A percentile compares a stretch with the other conserved stretches of the same genome.
Conservation (phyloP, 2,797 vertebrate genomes). For the Melanotaenia nigrans region DNA sequence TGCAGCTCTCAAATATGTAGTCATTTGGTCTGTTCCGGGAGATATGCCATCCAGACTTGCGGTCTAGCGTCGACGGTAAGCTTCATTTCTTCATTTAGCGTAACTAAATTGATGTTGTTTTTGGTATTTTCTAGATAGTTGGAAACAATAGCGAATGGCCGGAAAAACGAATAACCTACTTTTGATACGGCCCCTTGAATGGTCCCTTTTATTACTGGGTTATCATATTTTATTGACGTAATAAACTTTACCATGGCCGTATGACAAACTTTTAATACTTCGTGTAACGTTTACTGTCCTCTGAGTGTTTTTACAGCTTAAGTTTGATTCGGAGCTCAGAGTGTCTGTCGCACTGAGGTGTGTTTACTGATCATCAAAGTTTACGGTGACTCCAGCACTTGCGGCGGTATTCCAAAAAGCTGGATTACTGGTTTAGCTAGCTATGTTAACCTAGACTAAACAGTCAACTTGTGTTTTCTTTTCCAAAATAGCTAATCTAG, state of each 20-base stretch:
- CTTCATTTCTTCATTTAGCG: accelerated
- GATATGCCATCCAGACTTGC: accelerated
- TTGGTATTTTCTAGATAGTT: neutral
- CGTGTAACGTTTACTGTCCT: neutral
- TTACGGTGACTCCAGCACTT: too few species aligned
- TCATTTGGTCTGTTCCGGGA: neutral
- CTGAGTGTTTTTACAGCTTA: neutral
- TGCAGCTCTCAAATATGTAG: accelerated
- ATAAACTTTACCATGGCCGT: neutral
- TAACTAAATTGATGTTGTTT: neutral
- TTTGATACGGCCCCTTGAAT: neutral
- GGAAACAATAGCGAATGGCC: constrained; percentile 33
- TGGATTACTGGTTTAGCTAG: too few species aligned
- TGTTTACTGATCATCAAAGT: too few species aligned
- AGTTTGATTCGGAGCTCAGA: constrained; percentile 1
- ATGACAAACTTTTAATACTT: neutral
- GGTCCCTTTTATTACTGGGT: neutral
- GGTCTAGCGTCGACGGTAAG: constrained; percentile 18
- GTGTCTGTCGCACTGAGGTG: too few species aligned
- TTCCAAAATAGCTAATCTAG: too few species aligned
- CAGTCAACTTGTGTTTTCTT: too few species aligned
- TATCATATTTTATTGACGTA: too few species aligned
- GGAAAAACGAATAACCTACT: neutral
- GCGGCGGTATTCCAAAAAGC: too few species aligned
- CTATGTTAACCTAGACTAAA: too few species aligned